Evolutionary conservation across 2,888 invertebrate species (phyloP), one percentile per base, ranked within the genome.

Genomic region (Noctua janthe): DNA sequence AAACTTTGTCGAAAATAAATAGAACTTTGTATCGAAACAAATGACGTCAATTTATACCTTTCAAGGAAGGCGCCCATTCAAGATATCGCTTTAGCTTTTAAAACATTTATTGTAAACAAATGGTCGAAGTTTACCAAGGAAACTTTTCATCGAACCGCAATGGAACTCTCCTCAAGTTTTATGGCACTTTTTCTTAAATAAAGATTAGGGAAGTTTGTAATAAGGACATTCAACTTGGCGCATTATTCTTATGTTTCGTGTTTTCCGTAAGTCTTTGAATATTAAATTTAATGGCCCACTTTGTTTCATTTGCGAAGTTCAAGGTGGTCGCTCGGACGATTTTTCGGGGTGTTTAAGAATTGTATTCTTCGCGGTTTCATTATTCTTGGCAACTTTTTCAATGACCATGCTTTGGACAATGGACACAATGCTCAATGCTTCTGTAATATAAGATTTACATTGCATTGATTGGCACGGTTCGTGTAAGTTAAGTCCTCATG

Each of bases 131-230:
- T 80, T 59, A 66, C 76, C 59, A 29, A 67, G 15, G 4, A 73
- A 84, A 78, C n/a, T 83, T 84, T 79, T 83, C 76, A 79, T 74
- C 80, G 70, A 74, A 82, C 80, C 83, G 43, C 81, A 71, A 71
- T 79, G 71, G 69, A 82, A 80, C 64, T 71, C 77, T 73, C 72
- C 79, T 82, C 74, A 74, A 84, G 66, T 90, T 88, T 90, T 79
- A 90, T 82, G 72, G 49, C 71, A 79, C 62, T 90, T 89, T 85
- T 86, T 88, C 80, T 84, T 81, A 78, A 75, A 81, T 70, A 54
- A 76, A 85, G 85, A 87, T 90, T 90, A 76, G 71, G 70, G 6
- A 88, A 90, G 80, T 88, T 90, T 82, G 78, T 86, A 85, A 85
- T 86, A 84, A 70, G 84, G 75, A 76, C 75, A 59, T 83, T 78